phyloP scores from a whole-genome alignment of 1,140 invertebrate species.

The Camponotus vicinus region DNA sequence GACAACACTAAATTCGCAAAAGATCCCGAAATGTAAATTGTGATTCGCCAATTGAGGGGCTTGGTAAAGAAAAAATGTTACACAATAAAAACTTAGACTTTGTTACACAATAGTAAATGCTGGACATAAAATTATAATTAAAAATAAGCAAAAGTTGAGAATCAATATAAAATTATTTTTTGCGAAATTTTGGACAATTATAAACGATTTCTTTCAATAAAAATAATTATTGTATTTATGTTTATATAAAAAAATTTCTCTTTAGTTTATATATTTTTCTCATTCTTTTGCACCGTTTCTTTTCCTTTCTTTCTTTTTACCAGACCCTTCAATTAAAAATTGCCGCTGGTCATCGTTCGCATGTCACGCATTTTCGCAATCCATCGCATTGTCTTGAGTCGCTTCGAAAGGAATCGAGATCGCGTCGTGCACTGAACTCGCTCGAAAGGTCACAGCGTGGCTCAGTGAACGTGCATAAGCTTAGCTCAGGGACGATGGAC shows the following conservation, averaged over 20 bases:
- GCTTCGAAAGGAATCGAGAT: constrained; percentile 28
- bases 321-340: not conserved
- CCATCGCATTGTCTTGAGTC: not conserved
- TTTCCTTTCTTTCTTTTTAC: not conserved
- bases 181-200: not conserved
- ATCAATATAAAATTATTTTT: not conserved
- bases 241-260: not conserved
- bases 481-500: not conserved
- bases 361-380: not conserved
- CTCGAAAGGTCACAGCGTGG: constrained; percentile 26
- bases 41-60: not conserved
- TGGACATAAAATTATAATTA: not conserved
- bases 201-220: not conserved
- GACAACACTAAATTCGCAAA: not conserved
- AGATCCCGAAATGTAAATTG: not conserved
- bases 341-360: not conserved
- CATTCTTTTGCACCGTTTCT: not conserved
- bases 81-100: not conserved
- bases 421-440: constrained; percentile 29
- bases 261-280: not conserved
- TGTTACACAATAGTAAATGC: too few relatives aligned
- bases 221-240: not conserved
- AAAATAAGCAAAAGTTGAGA: not conserved
- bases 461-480: constrained; percentile 11
- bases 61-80: not conserved